Base-by-base conservation (phyloP, 2,888 invertebrate genomes). In the Cheilosia impressa region DNA sequence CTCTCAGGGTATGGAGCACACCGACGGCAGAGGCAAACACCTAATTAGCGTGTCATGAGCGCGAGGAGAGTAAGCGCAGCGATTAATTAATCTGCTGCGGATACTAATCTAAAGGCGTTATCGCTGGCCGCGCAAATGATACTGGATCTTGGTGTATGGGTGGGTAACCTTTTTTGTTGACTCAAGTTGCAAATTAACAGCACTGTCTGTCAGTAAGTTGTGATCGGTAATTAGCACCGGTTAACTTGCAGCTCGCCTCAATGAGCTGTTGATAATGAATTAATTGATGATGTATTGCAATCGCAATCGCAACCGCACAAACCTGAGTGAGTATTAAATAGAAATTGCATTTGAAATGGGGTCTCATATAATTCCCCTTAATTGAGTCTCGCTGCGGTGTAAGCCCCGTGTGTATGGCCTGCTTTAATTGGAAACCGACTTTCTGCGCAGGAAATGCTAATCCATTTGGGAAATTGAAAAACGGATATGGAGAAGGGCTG, bases 41-140 rank as follows among this genome's bases (percentile, higher is more conserved):
- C 68, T 84, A 80, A 84, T 84, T 84, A 84, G 80, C 80, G 60
- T 84, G 80, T 84, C 80, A 84, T 80, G 80, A 80, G 80, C 80
- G 80, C 80, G 75, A 57, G 58, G 73, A 71, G 60, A 75, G 73
- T 80, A 71, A 75, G 75, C 80, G 66, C 75, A 63, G 73, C 79
- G 60, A 69, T 80, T 75, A 84, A 84, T 84, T 75, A 76, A 84
- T 75, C 55, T 69, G 69, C 47, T 65, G 69, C 53, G 68, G 75
- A 58, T 66, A 76, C 80, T 80, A 75, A 80, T 84, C 84, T 62
- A 45, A 62, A 84, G 80, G 84, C 68, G 84, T 80, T 80, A 71
- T 62, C 50, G 68, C 68, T 62, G 57, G 50, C 58, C 55, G 13
- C 24, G 13, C 24, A 10, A 4, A 41, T 15, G 17, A 27, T 47